These are phyloP conservation scores for Diaprepes abbreviatus DNA, from an alignment of 2,888 invertebrate species.

Conservation along the genomic window DNA sequence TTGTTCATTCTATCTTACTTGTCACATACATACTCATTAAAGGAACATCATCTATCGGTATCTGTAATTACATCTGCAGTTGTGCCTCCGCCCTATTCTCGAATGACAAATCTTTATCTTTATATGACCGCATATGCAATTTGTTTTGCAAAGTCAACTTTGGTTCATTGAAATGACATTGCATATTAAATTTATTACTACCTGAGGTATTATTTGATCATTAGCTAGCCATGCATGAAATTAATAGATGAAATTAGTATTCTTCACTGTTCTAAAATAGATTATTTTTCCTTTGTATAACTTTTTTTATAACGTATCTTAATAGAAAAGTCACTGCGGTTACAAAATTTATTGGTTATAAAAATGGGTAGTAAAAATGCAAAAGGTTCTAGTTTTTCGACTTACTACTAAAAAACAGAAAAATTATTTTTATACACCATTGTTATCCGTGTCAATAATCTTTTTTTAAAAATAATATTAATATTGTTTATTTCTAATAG, in stretches of 20 bases:
- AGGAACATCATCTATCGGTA: background rate
- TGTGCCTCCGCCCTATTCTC: constrained; percentile 23
- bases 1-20: background rate
- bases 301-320: too few relatives aligned
- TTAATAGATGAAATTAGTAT: background rate
- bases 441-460: too few relatives aligned
- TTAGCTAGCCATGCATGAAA: background rate
- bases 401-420: too few relatives aligned
- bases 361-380: too few relatives aligned
- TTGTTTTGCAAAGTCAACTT: background rate
- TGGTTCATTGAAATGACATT: constrained; percentile 6
- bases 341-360: too few relatives aligned
- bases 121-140: constrained; percentile 9
- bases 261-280: too few relatives aligned
- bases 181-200: background rate
- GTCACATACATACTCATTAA: background rate
- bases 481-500: too few relatives aligned
- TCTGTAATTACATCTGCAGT: constrained; percentile 25
- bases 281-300: too few relatives aligned
- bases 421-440: too few relatives aligned
- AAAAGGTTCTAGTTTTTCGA: too few relatives aligned
- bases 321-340: too few relatives aligned
- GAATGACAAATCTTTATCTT: constrained; percentile 31
- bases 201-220: background rate
- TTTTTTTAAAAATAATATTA: too few relatives aligned